Evolutionary conservation across 1,140 invertebrate genomes (phyloP).

Genomic region (Aphaenogaster rudis): DNA sequence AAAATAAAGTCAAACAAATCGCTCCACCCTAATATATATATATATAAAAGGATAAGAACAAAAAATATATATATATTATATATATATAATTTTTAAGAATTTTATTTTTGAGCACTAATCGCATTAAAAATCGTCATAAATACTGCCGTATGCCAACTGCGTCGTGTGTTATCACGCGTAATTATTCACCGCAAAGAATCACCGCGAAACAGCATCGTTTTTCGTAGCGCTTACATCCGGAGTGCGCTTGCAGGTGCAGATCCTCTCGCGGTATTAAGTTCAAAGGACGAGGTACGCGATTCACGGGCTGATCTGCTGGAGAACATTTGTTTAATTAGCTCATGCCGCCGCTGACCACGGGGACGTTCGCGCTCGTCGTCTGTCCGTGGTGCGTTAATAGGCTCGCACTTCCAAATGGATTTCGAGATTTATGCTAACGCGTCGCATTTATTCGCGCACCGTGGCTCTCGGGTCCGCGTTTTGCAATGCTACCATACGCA

Average conservation of each 20-base stretch:
- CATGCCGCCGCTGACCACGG: conserved; percentile 55
- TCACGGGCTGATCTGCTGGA: conserved; percentile 75
- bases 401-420: conserved; percentile 86
- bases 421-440: conserved; percentile 87
- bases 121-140: background rate
- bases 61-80: no score
- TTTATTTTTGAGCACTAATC: background rate
- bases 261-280: conserved; percentile 78
- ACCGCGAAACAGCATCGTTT: background rate
- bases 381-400: conserved; percentile 82
- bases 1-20: no score
- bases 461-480: conserved; percentile 52
- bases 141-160: background rate
- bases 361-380: conserved; percentile 73
- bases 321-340: conserved; percentile 86
- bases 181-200: conserved; percentile 38
- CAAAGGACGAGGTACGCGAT: conserved; percentile 79
- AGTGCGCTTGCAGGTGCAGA: background rate
- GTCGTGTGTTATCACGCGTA: background rate
- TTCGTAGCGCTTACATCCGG: conserved; percentile 21
- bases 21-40: no score
- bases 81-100: no score
- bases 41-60: no score
- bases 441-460: conserved; percentile 83
- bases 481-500: conserved; percentile 61